A percentile compares a stretch with the other conserved stretches of the same genome.
Evolutionary conservation across 2,888 invertebrate species (phyloP).

Genomic region (Trisateles emortualis): DNA sequence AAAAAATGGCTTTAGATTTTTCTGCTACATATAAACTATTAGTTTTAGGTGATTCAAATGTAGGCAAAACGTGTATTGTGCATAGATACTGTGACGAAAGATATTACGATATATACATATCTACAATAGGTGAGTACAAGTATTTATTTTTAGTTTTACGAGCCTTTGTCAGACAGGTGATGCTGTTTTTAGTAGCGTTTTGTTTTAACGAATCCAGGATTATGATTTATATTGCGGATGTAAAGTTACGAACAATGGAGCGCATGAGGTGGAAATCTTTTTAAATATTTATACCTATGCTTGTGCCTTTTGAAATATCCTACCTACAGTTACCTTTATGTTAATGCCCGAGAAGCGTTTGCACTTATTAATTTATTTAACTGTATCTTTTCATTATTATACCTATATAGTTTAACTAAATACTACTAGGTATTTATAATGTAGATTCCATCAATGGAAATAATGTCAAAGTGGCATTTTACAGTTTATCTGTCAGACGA

Average conservation of each 20-base stretch:
- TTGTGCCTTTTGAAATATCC: slow-evolving; percentile 29
- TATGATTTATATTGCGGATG: slow-evolving; percentile 62
- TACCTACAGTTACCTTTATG: slow-evolving; percentile 40
- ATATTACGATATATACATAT: slow-evolving; percentile 96
- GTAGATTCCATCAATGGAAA: too few species aligned
- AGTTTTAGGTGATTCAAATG: slow-evolving; percentile 95
- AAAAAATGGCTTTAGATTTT: slow-evolving; percentile 93
- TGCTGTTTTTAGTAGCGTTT: slow-evolving; percentile 62
- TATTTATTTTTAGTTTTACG: slow-evolving; percentile 73
- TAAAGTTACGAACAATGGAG: slow-evolving; percentile 61
- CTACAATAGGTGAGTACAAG: slow-evolving; percentile 93
- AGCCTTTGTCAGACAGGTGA: slow-evolving; percentile 74
- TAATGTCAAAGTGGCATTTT: too few species aligned
- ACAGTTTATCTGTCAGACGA: too few species aligned
- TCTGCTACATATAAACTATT: slow-evolving; percentile 95
- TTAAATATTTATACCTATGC: slow-evolving; percentile 49
- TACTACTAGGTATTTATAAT: too few species aligned
- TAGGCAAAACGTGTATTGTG: slow-evolving; percentile 96
- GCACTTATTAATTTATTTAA: slow-evolving; percentile 13
- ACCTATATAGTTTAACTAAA: too few species aligned
- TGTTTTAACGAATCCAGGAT: slow-evolving; percentile 59
- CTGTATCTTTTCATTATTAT: not conserved
- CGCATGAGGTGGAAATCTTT: slow-evolving; percentile 45
- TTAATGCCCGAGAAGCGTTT: slow-evolving; percentile 30
- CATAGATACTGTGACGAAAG: slow-evolving; percentile 96